phyloP scores from a whole-genome alignment of 2,888 invertebrate genomes.

The Cephus pulcher region DNA sequence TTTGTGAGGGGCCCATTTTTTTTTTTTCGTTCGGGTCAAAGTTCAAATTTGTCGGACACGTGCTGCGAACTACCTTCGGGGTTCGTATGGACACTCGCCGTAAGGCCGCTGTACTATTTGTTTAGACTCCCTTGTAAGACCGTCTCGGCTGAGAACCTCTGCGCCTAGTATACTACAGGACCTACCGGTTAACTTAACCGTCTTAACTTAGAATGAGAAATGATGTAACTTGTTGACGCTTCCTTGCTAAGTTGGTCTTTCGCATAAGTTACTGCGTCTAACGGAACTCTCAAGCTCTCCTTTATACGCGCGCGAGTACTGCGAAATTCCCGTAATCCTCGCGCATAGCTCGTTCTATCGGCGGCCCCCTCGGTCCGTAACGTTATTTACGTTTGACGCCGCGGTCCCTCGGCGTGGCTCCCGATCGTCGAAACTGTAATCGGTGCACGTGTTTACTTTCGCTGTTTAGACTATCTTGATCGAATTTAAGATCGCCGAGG shows the following conservation, averaged over 20 bases:
- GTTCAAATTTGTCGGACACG: neutral
- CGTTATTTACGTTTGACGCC: neutral
- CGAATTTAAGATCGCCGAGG: neutral
- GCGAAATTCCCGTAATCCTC: neutral
- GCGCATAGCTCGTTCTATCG: neutral
- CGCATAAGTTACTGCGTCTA: neutral
- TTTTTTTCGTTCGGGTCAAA: neutral
- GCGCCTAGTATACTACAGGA: neutral
- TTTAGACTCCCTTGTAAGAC: neutral
- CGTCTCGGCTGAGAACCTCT: neutral
- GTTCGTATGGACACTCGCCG: no score
- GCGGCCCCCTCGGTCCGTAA: neutral
- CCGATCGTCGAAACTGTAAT: neutral
- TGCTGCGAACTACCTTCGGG: neutral
- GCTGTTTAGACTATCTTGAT: neutral
- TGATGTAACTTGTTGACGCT: slow-evolving; percentile 37
- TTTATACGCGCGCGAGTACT: neutral
- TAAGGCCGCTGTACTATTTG: no score
- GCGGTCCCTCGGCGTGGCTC: neutral
- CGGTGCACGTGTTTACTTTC: neutral
- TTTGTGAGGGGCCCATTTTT: neutral
- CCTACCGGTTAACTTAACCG: slow-evolving; percentile 7
- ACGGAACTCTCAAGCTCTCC: neutral
- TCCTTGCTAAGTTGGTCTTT: neutral
- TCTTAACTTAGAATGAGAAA: slow-evolving; percentile 18